phyloP scores from a whole-genome alignment of 2,113 vertebrate species.

The Piliocolobus tephrosceles region DNA sequence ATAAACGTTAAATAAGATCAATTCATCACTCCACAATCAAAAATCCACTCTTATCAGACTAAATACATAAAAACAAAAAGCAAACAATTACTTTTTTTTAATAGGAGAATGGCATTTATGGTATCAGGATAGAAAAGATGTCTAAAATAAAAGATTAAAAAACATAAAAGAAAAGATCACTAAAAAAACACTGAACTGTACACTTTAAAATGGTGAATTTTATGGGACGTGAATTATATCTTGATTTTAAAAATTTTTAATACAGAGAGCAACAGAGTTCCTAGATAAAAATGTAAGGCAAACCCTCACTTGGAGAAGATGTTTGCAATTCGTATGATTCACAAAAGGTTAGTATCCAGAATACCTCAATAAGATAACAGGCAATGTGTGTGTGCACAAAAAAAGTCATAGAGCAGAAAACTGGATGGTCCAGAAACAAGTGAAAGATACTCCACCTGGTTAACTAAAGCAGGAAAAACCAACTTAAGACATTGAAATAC shows the following conservation, averaged over 20 bases:
- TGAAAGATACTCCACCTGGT: not conserved
- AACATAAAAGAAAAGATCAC: not conserved
- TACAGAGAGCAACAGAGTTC: not conserved
- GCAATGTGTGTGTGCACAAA: not conserved
- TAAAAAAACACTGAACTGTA: not conserved
- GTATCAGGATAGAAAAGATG: not conserved
- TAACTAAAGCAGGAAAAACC: not conserved
- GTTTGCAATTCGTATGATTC: not conserved
- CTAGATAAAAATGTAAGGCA: not conserved
- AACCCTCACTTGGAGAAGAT: not conserved
- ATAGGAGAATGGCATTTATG: not conserved
- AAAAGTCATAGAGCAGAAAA: not conserved
- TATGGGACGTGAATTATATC: not conserved
- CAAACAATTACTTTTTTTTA: not conserved
- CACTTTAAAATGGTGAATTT: not conserved
- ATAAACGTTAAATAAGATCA: not conserved
- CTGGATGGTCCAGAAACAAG: not conserved
- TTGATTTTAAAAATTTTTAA: not conserved
- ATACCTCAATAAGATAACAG: not conserved
- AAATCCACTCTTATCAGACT: not conserved
- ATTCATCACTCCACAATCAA: not conserved
- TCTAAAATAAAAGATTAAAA: conserved; percentile 5
- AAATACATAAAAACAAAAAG: not conserved
- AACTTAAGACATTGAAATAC: not conserved
- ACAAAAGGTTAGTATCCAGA: not conserved